phyloP scores from a whole-genome alignment of 1,140 invertebrate genomes.

The Littorina saxatilis region DNA sequence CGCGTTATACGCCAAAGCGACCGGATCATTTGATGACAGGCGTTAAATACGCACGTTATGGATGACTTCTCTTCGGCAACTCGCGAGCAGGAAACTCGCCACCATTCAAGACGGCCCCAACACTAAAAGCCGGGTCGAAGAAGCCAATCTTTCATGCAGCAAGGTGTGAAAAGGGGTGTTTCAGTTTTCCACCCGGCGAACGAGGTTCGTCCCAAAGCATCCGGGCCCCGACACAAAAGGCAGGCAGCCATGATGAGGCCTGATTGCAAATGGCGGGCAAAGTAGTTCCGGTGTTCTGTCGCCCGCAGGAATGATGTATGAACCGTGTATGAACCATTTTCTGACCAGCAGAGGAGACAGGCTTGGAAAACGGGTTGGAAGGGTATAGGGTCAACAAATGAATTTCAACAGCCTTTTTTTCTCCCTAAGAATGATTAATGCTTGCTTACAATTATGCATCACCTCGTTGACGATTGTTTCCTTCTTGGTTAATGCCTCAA shows the following conservation, averaged over 20 bases:
- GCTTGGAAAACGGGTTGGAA: no score
- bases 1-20: no score
- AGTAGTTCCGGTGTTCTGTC: constrained; percentile 31
- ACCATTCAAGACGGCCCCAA: not conserved
- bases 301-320: constrained; percentile 13
- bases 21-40: not conserved
- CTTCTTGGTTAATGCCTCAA: no score
- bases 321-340: not conserved
- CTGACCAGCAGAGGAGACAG: constrained; percentile 1
- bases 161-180: constrained; percentile 22
- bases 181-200: not conserved
- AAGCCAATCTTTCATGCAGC: not conserved
- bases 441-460: constrained; percentile 25
- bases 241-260: constrained; percentile 6
- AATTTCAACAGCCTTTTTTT: not conserved
- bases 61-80: not conserved
- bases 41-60: not conserved
- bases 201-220: constrained; percentile 9
- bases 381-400: not conserved
- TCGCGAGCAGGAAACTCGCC: not conserved
- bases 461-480: no score
- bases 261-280: constrained; percentile 13
- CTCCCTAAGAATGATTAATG: constrained; percentile 20
- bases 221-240: constrained; percentile 7
- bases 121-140: not conserved